Evolutionary conservation across 2,797 vertebrate species (phyloP).

Genomic region (Lithobates sylvaticus): DNA sequence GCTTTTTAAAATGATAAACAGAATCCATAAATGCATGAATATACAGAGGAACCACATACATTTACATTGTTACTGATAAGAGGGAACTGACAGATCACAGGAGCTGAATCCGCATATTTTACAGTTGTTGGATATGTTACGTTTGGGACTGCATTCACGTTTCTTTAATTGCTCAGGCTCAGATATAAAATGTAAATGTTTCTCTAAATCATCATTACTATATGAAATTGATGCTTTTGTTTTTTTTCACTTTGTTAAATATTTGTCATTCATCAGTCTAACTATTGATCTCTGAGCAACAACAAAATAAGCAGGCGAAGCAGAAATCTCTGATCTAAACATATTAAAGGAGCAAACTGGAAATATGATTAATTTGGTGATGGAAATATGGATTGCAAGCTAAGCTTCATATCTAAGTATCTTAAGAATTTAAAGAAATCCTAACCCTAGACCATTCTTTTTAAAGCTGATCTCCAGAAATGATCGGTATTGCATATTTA

Average conservation of each 20-base stretch:
- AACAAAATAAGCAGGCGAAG: background rate
- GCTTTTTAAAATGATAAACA: background rate
- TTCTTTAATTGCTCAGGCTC: conserved; percentile 32
- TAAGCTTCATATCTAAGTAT: too few relatives aligned
- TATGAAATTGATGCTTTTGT: background rate
- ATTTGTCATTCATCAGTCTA: conserved; percentile 6
- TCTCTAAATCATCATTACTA: conserved; percentile 33
- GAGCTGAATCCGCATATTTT: conserved; percentile 31
- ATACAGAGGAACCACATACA: background rate
- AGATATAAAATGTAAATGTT: conserved; percentile 46
- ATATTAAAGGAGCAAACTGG: too few relatives aligned
- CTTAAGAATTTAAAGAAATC: too few relatives aligned
- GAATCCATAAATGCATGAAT: background rate
- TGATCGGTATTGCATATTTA: too few relatives aligned
- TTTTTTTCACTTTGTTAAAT: conserved; percentile 11
- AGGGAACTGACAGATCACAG: conserved; percentile 11
- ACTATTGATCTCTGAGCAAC: conserved; percentile 3
- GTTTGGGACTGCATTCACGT: conserved; percentile 17
- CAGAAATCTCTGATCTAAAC: background rate
- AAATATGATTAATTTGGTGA: too few relatives aligned
- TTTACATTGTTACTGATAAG: background rate
- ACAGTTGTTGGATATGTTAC: conserved; percentile 32
- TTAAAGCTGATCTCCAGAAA: too few relatives aligned
- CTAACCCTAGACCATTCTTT: too few relatives aligned
- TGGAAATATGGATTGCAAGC: too few relatives aligned